Base-by-base conservation (phyloP, 2,888 invertebrate genomes). In the Sceliomorpha sp. region DNA sequence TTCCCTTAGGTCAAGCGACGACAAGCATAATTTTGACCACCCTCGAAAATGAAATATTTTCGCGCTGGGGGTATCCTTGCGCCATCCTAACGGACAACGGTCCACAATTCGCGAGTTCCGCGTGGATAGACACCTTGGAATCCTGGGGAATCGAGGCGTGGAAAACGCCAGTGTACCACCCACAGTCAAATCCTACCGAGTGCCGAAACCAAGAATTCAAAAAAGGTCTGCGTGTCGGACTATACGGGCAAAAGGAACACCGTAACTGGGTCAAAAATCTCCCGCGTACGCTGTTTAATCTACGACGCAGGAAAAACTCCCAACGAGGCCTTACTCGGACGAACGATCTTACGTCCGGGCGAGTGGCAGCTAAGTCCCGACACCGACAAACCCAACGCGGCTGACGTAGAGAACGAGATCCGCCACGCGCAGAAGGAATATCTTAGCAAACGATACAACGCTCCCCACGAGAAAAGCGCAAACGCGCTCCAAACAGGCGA, bases 291-390 rank as follows among this genome's bases (percentile, higher is more conserved):
- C n/a, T 32, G 5, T 32, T 9, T 32, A 32, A 32, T 13, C 5
- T 42, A 10, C 26, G 42, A 1, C 13, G 1, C n/a, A 17, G 58
- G 58, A 5, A 20, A n/a, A 5, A 26, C 58, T 0, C 48, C 69
- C 0, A 58, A 47, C 8, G 32, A 56, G n/a, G 7, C 24, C 0
- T 6, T 60, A 0, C 20, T 55, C 0, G 67, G 60, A 0, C n/a
- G 24, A 34, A 47, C 7, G 1, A 5, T 62, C 1, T 1, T 1
- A 4, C 32, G 42, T 4, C 48, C 63, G 0, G 48, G 55, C 0
- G 55, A 63, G 2, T 55, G 32, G 48, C 42, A 20, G 8, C 1
- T 27, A 29, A 29, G 9, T 7, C 29, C n/a, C 7, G 9, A 29
- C 7, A 8, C 8, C 2, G 1, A 2, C 29, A 1, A 2, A 29